These are phyloP conservation scores for Simalia tracyae DNA, from an alignment of 2,797 vertebrate species.

Conservation along the genomic window DNA sequence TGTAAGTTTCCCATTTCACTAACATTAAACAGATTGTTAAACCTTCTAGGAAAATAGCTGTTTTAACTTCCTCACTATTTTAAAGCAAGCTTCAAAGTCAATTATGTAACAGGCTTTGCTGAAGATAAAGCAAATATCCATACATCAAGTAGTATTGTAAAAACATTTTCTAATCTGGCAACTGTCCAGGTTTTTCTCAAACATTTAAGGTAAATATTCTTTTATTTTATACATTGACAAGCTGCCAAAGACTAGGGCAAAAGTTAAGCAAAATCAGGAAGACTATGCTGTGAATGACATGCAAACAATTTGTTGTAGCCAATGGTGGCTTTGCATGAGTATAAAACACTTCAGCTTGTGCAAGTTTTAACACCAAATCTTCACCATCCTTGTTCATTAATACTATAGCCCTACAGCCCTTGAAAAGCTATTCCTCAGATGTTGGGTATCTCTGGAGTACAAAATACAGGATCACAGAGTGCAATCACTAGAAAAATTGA, in stretches of 20 bases:
- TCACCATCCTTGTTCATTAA: not conserved
- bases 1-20: constrained; percentile 40
- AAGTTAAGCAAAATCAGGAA: not conserved
- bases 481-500: not conserved
- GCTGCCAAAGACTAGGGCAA: not conserved
- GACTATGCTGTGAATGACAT: not conserved
- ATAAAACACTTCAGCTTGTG: not conserved
- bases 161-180: constrained; percentile 26
- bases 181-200: constrained; percentile 20
- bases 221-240: constrained; percentile 23
- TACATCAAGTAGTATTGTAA: constrained; percentile 20
- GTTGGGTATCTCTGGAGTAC: not conserved
- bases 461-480: not conserved
- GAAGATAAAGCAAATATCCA: constrained; percentile 21
- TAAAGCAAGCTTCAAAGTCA: constrained; percentile 26
- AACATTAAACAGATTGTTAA: constrained; percentile 36
- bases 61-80: constrained; percentile 32
- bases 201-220: constrained; percentile 6
- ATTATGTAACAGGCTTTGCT: constrained; percentile 45
- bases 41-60: constrained; percentile 8
- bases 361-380: not conserved
- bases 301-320: not conserved
- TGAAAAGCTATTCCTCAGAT: not conserved
- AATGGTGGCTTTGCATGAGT: not conserved
- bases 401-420: not conserved